These are phyloP conservation scores for Branchinecta lindahli DNA, from an alignment of 1,140 invertebrate genomes.

Conservation along the genomic window DNA sequence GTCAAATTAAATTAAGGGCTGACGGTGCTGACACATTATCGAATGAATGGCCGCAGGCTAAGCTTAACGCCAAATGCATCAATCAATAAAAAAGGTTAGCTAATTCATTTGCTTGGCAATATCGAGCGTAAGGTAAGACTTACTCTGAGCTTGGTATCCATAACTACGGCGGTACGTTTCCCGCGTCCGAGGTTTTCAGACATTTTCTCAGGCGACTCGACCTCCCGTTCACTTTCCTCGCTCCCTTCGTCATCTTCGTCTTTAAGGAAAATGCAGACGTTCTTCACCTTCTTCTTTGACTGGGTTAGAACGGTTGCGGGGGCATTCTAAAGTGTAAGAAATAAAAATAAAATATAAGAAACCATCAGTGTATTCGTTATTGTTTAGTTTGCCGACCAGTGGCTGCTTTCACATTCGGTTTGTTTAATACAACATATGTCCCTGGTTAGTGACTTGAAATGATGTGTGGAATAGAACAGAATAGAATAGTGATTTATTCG, in stretches of 20 bases:
- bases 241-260: slow-evolving; percentile 57
- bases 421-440: no score
- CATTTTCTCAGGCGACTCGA: slow-evolving; percentile 46
- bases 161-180: slow-evolving; percentile 67
- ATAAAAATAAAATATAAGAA: slow-evolving; percentile 19
- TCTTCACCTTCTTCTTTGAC: slow-evolving; percentile 91
- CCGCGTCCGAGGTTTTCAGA: slow-evolving; percentile 55
- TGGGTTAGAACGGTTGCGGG: slow-evolving; percentile 74
- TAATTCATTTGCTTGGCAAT: background rate
- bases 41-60: no score
- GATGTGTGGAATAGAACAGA: no score
- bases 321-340: slow-evolving; percentile 36
- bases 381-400: no score
- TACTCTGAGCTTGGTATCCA: slow-evolving; percentile 85
- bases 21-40: no score
- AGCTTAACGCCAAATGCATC: no score
- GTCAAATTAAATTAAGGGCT: no score
- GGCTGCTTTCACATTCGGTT: no score
- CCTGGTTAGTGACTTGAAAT: no score
- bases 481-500: no score
- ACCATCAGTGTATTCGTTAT: no score
- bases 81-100: no score
- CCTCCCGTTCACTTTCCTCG: slow-evolving; percentile 59
- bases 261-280: slow-evolving; percentile 89
- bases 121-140: slow-evolving; percentile 20